These are phyloP conservation scores for Pteropus alecto DNA, from an alignment of 2,113 vertebrate species.

Conservation along the genomic window DNA sequence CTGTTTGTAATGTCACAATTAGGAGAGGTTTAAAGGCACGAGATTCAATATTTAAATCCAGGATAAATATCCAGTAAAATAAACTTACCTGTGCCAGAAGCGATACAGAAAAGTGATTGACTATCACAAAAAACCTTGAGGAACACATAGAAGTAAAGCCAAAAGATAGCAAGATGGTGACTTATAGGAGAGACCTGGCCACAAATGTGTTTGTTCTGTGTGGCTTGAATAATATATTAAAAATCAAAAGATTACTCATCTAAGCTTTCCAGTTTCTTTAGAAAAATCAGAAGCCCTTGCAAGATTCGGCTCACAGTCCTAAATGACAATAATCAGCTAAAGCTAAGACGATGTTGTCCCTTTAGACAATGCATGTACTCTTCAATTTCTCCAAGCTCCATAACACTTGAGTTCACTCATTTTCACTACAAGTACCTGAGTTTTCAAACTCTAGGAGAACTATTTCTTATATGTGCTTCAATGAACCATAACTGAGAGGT, in stretches of 20 bases:
- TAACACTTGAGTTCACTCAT: neutral
- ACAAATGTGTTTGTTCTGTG: neutral
- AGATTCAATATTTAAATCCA: neutral
- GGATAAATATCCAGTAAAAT: neutral
- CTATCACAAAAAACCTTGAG: neutral
- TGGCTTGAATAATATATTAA: neutral
- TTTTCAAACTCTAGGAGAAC: neutral
- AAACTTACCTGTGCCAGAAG: neutral
- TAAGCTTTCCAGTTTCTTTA: neutral
- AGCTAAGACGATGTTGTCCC: neutral
- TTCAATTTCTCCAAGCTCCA: neutral
- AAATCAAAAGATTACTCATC: neutral
- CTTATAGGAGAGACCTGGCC: neutral
- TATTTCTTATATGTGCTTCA: neutral
- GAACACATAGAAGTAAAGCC: neutral
- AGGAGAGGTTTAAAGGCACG: neutral
- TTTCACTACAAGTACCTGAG: neutral
- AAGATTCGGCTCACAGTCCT: neutral
- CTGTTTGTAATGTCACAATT: neutral
- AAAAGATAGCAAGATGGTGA: neutral
- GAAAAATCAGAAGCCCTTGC: neutral
- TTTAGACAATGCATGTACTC: neutral
- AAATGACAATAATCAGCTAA: neutral
- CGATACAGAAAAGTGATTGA: neutral
- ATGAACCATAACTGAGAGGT: neutral